Evolutionary conservation across 1,140 invertebrate species (phyloP), one percentile per base, ranked within the genome.

Genomic region (Adoxophyes honmai): DNA sequence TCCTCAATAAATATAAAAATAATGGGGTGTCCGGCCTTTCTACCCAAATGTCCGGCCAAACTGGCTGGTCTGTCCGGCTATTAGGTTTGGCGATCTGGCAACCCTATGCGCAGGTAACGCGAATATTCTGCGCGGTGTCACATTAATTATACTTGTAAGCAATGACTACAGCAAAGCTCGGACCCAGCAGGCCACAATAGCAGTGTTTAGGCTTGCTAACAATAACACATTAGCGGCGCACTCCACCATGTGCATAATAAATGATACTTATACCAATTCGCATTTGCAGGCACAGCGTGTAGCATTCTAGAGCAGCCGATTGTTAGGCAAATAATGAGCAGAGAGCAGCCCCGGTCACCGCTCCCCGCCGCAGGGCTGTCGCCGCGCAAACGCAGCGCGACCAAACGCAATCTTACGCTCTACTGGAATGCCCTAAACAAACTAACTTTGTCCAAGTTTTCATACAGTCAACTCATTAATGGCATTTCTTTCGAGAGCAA

Each of bases 251-350:
- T 48, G 42, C 42, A 48, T 48, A 48, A 48, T 48, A 48, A 48
- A 48, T 48, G 42, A 48, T 33, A 28, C 42, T 48, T 48, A 33
- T 48, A 66, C 42, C 60, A 60, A 68, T 68, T 73, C 57, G 44
- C 55, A 44, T 51, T 51, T 52, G 60, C 57, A 38, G 63, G 51
- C 60, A 55, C 36, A 48, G 13, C 21, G 63, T 51, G 54, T 54
- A 60, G 67, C 70, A 68, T 73, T 73, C 65, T 68, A 68, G 65
- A 68, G 58, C 66, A 60, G 37, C 52, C 48, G 60, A 64, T 68
- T 70, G 62, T 66, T 68, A 62, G 55, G 39, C 67, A 64, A 69
- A 72, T 68, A 69, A 64, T 64, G 64, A 39, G 44, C 37, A 56
- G 62, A 59, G 62, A 55, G 55, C 48, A 55, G 60, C 44, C 42